These are phyloP conservation scores for Garrulus glandarius DNA, from an alignment of 2,797 vertebrate genomes.

Conservation along the genomic window DNA sequence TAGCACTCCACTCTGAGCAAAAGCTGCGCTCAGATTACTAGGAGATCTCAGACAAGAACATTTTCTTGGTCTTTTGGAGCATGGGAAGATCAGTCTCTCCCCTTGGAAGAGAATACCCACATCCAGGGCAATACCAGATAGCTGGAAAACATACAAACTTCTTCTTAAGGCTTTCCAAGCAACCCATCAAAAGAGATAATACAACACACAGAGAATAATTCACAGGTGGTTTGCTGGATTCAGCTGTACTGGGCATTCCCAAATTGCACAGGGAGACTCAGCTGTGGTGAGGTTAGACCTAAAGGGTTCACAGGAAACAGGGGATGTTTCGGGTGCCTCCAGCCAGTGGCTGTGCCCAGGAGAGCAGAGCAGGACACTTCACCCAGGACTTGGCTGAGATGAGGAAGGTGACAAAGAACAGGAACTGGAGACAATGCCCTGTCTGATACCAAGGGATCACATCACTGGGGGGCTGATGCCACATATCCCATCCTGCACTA, in stretches of 20 bases:
- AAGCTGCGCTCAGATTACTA: not conserved
- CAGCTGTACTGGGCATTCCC: not conserved
- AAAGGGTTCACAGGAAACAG: not conserved
- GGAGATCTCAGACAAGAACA: not conserved
- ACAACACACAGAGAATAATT: not conserved
- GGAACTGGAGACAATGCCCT: not conserved
- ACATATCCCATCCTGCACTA: not conserved
- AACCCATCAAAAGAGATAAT: not conserved
- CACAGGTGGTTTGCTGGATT: not conserved
- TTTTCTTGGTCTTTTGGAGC: not conserved
- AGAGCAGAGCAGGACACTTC: fast-evolving
- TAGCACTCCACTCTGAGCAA: not conserved
- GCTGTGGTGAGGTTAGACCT: fast-evolving
- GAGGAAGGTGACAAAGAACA: not conserved
- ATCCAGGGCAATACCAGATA: not conserved
- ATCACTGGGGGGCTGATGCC: not conserved
- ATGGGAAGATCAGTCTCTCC: not conserved
- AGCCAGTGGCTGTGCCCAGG: not conserved
- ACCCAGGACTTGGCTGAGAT: not conserved
- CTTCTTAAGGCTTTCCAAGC: not conserved
- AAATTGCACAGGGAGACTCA: not conserved
- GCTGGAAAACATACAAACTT: not conserved
- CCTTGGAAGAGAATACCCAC: not conserved
- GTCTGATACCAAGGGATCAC: too few relatives aligned
- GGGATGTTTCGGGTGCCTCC: not conserved